phyloP scores from a whole-genome alignment of 2,888 invertebrate species.

The Sclerodermus sp. region DNA sequence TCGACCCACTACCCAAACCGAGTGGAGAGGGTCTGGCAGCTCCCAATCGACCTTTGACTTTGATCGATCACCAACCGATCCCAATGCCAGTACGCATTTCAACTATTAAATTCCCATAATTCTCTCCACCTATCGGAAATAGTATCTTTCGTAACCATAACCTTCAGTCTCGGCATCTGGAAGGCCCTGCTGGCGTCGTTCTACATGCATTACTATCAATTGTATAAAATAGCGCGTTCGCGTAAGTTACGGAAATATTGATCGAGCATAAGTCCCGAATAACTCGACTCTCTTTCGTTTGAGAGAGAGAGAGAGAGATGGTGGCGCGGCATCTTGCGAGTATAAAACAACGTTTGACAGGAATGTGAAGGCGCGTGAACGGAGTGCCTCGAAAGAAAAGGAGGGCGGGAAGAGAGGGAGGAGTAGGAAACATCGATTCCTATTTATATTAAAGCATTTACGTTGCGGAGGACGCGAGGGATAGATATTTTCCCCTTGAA shows the following conservation, averaged over 20 bases:
- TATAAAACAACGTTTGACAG: too few species aligned
- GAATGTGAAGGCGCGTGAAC: too few species aligned
- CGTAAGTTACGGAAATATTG: too few species aligned
- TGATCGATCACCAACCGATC: slow-evolving; percentile 30
- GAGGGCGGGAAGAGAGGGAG: neutral
- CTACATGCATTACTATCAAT: too few species aligned
- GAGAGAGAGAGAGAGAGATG: too few species aligned
- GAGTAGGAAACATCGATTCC: neutral
- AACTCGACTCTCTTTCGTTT: too few species aligned
- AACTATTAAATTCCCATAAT: slow-evolving; percentile 29
- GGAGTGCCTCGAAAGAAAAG: too few species aligned
- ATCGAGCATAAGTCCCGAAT: too few species aligned
- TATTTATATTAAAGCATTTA: neutral
- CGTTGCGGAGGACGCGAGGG: neutral
- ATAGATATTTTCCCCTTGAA: slow-evolving; percentile 1
- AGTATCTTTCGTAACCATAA: slow-evolving; percentile 2
- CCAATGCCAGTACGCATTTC: neutral
- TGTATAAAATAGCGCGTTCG: neutral
- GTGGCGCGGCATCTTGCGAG: too few species aligned
- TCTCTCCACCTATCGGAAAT: slow-evolving; percentile 10
- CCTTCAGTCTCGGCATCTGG: neutral
- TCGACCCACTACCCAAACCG: slow-evolving; percentile 4
- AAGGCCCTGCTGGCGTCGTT: too few species aligned
- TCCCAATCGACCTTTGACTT: slow-evolving; percentile 36
- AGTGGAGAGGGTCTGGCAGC: slow-evolving; percentile 16